Conservation (phyloP, 1,140 invertebrate species). For the Drosophila suzukii region DNA sequence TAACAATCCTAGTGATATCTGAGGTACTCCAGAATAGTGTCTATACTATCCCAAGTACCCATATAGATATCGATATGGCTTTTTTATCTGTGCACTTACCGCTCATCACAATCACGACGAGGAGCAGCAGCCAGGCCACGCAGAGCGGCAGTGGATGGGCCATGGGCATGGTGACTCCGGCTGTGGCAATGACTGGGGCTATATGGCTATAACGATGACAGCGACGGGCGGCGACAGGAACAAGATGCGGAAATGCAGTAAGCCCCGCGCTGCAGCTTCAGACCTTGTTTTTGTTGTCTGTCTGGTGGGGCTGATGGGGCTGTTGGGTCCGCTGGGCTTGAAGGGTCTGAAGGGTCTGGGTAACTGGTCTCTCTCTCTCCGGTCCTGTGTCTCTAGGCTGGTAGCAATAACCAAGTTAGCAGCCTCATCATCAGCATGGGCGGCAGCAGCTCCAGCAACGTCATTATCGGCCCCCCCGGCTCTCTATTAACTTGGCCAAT, state of each 20-base stretch:
- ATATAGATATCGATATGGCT: background rate
- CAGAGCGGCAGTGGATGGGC: slow-evolving; percentile 59
- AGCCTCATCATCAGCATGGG: slow-evolving; percentile 71
- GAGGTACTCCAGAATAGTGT: too few relatives aligned
- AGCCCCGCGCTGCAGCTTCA: slow-evolving; percentile 38
- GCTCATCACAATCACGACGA: slow-evolving; percentile 74
- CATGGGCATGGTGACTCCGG: slow-evolving; percentile 50
- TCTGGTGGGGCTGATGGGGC: slow-evolving; percentile 11
- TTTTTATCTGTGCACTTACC: slow-evolving; percentile 61
- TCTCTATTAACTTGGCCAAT: slow-evolving; percentile 82
- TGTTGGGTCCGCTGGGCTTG: background rate
- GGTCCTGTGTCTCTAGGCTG: slow-evolving; percentile 55
- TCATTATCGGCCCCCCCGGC: slow-evolving; percentile 66
- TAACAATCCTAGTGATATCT: too few relatives aligned
- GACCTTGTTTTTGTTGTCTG: slow-evolving; percentile 27
- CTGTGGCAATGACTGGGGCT: slow-evolving; percentile 20
- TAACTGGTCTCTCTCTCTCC: slow-evolving; percentile 2
- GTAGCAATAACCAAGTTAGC: slow-evolving; percentile 79
- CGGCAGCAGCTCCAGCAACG: slow-evolving; percentile 64
- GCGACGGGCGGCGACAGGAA: slow-evolving; percentile 53
- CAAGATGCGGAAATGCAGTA: slow-evolving; percentile 78
- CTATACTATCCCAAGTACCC: too few relatives aligned
- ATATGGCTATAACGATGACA: slow-evolving; percentile 29
- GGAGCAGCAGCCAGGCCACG: slow-evolving; percentile 61
- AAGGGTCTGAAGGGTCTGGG: background rate